Base-by-base conservation (phyloP, 1,140 invertebrate species). In the Drosophila aff. region DNA sequence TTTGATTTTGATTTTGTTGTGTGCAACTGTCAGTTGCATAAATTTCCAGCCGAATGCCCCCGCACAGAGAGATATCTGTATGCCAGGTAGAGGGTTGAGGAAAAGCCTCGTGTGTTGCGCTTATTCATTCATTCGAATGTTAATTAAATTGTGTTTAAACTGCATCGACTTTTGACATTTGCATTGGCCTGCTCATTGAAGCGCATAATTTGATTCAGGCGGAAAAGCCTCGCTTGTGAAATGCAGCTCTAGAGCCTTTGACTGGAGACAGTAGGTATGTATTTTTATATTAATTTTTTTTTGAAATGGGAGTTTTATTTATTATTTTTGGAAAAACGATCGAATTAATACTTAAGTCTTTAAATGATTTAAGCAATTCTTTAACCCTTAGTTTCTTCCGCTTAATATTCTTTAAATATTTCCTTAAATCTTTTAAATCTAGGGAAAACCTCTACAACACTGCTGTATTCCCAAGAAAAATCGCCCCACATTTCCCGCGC, bases 11-110 rank as follows among this genome's bases (percentile, higher is more conserved):
- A 87, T 83, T 84, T 89, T 80, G 81, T 84, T 84, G 77, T 58
- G 52, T 90, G 85, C 85, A 90, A 90, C 85, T 90, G 85, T 85
- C 85, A 90, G 85, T 91, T 85, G 81, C 84, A 89, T 79, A 67
- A 43, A 79, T 76, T 89, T 90, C 85, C 83, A 73, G 49, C 55
- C 78, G 81, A 81, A 73, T 90, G 82, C 71, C 57, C 63, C 23
- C 62, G 67, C 77, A 61, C 78, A 86, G 71, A 80, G 63, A 69
- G 23, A 23, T 23, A 23, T 23, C 23, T 28, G 26, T 10, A 2
- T 10, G 16, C 7, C 4, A 3, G 23, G 21, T 2, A 18, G 36
- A 0, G 0, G 38, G 28, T 3, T 15, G 26, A n/a, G 28, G 23
- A 49, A 26, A 31, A 61, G 71, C 36, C 55, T 62, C 59, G 76